Evolutionary conservation across 2,113 vertebrate species (phyloP), one percentile per base, ranked within the genome.

Genomic region (Microtus richardsoni): DNA sequence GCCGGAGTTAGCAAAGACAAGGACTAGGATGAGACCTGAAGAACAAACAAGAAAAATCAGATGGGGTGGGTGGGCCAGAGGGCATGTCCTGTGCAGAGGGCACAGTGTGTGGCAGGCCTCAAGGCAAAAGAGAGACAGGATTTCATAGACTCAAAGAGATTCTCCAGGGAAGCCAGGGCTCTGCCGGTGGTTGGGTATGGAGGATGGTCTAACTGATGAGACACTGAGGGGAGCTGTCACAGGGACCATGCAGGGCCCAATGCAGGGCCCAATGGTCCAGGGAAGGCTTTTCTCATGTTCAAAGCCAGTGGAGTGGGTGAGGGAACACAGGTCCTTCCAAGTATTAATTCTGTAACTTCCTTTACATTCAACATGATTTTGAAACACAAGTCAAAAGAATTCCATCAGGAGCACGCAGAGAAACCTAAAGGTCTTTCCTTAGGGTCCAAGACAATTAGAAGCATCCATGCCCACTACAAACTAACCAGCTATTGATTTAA

Each of bases 281-380:
- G n/a, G 66, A 68, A 66, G 62, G 91, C 3, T 17, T 41, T 74
- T 49, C 58, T 88, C 30, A 1, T n/a, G 4, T 12, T 10, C 5
- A 44, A 75, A 80, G 85, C 54, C n/a, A 11, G 7, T 0, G 22
- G 47, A 68, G 17, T 2, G 58, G 87, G 13, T 10, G 70, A 66
- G 68, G 36, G 36, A 3, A 2, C 1, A 1, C 11, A 11, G 78
- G 89, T 6, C 12, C 16, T 77, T 68, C 12, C 0, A 0, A 0
- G 11, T 5, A n/a, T 39, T 39, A 30, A 24, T 73, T 88, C 39
- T 54, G 22, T 9, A 88, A 41, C 26, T 74, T 83, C 70, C 62
- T 30, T n/a, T 8, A 47, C 44, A 28, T 54, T 70, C 26, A 5
- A 60, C 60, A 91, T 71, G 73, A 80, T 26, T 80, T 89, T 82